Base-by-base conservation (phyloP, 2,113 vertebrate genomes). In the Eretmodus cyanostictus region DNA sequence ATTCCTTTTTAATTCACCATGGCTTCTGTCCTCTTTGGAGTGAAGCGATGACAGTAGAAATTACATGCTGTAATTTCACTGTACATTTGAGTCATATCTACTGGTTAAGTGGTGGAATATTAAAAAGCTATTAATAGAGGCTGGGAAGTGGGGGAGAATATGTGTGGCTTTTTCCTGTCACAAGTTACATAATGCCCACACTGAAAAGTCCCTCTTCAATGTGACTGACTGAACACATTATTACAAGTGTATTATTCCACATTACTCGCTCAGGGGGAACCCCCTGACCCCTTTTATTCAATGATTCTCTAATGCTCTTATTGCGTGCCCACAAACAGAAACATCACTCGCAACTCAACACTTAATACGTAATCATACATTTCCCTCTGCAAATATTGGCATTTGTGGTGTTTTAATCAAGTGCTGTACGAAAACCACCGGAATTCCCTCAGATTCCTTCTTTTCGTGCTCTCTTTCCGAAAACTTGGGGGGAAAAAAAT, bases 361-460 rank as follows among this genome's bases (percentile, higher is more conserved):
- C 94, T 93, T 95, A 95, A 94, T 96, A 94, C 87, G 80, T 91
- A 95, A 95, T 95, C 90, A 85, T 94, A 92, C 92, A 89, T 93
- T 95, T 96, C 92, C 92, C 84, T 95, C 87, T 88, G 89, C 90
- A 95, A 95, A 94, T 94, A 94, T 89, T 93, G 89, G 86, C 83
- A 54, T 91, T 92, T 94, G 91, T 83, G 87, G 92, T 89, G 92
- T 94, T 93, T 95, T 90, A 93, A 95, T 96, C 95, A 95, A 95
- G 92, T 94, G 89, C 89, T 90, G 49, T 40, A 89, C 47, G 90
- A 88, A 95, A 95, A 95, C 94, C 94, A 91, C 94, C 38, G 61
- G 90, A 92, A 96, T 96, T 95, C 91, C 95, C 94, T 95, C 93
- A 86, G 49, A 91, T 95, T 93, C 89, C 88, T 87, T 90, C 76